A percentile compares a stretch with the other conserved stretches of the same genome.
These are phyloP conservation scores for Drymodes brunneopygia DNA, from an alignment of 2,113 vertebrate genomes.

Conservation along the genomic window DNA sequence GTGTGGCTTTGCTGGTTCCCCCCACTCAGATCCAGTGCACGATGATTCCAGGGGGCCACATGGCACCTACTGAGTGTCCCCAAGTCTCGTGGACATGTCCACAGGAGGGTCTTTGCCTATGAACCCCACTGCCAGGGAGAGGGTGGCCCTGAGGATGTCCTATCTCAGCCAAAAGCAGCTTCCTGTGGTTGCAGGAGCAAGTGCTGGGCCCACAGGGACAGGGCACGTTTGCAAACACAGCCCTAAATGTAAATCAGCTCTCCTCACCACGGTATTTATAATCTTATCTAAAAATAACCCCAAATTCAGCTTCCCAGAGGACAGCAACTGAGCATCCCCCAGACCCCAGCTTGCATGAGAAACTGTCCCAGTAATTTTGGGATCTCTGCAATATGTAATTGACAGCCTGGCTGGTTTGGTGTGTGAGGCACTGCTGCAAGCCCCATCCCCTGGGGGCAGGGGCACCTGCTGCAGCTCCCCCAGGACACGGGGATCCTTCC, in stretches of 20 bases:
- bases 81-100: fast-evolving
- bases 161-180: not conserved
- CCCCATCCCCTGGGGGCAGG: not conserved
- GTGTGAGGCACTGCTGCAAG: not conserved
- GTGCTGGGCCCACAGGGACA: not conserved
- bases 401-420: not conserved
- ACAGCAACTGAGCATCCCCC: constrained; percentile 28
- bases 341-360: constrained; percentile 25
- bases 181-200: not conserved
- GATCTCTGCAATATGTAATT: not conserved
- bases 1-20: not conserved
- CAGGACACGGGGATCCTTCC: not conserved
- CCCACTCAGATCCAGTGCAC: fast-evolving
- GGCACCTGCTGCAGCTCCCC: not conserved
- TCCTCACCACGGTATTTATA: constrained; percentile 15
- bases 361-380: constrained; percentile 37
- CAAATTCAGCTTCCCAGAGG: constrained; percentile 17
- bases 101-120: not conserved
- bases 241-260: constrained; percentile 8
- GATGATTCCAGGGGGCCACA: fast-evolving
- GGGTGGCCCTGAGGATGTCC: not conserved
- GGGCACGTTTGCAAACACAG: constrained; percentile 10
- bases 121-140: not conserved
- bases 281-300: constrained; percentile 18
- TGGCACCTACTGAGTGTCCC: not conserved